phyloP scores from a whole-genome alignment of 2,888 invertebrate species.

The Scaptomyza reducta region DNA sequence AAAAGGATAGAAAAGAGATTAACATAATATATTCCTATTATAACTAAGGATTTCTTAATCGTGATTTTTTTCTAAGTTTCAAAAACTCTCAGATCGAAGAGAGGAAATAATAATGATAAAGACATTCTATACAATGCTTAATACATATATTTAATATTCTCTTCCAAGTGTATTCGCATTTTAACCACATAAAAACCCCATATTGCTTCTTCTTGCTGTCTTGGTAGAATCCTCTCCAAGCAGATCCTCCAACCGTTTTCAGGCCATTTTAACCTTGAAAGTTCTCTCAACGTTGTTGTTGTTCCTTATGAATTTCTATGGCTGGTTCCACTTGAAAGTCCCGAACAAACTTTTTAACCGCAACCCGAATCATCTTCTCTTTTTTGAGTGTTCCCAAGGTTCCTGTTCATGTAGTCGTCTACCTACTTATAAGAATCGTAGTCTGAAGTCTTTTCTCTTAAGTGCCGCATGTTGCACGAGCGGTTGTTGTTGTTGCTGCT shows the following conservation, averaged over 20 bases:
- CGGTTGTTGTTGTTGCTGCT: background rate
- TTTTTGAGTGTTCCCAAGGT: slow-evolving; percentile 48
- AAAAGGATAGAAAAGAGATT: no score
- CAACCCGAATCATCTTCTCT: slow-evolving; percentile 10
- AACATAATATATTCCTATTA: no score
- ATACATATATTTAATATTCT: no score
- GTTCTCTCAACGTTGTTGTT: background rate
- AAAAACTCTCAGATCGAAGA: no score
- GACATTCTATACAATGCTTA: no score
- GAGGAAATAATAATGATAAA: background rate
- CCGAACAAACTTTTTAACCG: background rate
- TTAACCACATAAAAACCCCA: background rate
- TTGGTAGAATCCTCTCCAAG: background rate
- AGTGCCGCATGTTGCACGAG: slow-evolving; percentile 33
- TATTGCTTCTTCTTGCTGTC: background rate
- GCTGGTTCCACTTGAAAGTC: slow-evolving; percentile 33
- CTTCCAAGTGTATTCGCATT: no score
- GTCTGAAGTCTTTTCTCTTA: slow-evolving; percentile 1
- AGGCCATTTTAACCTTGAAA: slow-evolving; percentile 24
- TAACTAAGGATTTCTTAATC: no score
- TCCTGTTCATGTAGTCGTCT: slow-evolving; percentile 34
- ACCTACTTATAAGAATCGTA: slow-evolving; percentile 48
- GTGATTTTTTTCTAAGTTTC: no score
- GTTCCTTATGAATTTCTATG: slow-evolving; percentile 13
- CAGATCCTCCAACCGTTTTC: background rate